Base-by-base conservation (phyloP, 2,888 invertebrate species). In the Ormyrus pomaceus region DNA sequence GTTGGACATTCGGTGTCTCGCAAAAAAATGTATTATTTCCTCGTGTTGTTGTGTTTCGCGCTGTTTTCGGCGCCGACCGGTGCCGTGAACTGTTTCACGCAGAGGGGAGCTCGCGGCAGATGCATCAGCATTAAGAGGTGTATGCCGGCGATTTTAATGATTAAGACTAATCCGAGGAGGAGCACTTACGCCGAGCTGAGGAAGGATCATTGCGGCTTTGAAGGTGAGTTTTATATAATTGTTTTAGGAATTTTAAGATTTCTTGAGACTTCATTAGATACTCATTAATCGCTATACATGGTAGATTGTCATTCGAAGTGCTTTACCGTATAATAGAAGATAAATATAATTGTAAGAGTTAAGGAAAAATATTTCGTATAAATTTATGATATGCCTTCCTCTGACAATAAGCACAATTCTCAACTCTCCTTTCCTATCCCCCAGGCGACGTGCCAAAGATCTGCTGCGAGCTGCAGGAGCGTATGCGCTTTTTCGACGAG, bases 191-290 rank as follows among this genome's bases (percentile, higher is more conserved):
- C 87, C 0, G 88, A 88, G 58, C 85, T 93, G 2, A 83, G 87
- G 62, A 85, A 87, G 6, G 91, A 91, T 0, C 88, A 91, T 11
- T 93, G 93, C 81, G 92, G 92, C 8, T 92, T 88, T 82, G 90
- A 91, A 0, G 91, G 91, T 3, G 83, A 74, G 7, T 58, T 34
- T 2, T 34, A 34, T 19, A 13, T 62, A 46, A 48, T 55, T 53
- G 7, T 53, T 48, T 10, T 48, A 4, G 3, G 4, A 34, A 34
- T 34, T 34, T 34, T 34, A 4, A 2, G 34, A 34, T 34, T 34
- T 34, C 34, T 34, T 46, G 53, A 19, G 8, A 11, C 9, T 68
- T 55, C 45, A 8, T 48, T 56, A 13, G n/a, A 0, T n/a, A 19
- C 56, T 11, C 6, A 66, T 65, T 50, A n/a, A 9, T 19, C 13